Evolutionary conservation across 2,888 invertebrate species (phyloP).

Genomic region (Ormyrus nitidulus): DNA sequence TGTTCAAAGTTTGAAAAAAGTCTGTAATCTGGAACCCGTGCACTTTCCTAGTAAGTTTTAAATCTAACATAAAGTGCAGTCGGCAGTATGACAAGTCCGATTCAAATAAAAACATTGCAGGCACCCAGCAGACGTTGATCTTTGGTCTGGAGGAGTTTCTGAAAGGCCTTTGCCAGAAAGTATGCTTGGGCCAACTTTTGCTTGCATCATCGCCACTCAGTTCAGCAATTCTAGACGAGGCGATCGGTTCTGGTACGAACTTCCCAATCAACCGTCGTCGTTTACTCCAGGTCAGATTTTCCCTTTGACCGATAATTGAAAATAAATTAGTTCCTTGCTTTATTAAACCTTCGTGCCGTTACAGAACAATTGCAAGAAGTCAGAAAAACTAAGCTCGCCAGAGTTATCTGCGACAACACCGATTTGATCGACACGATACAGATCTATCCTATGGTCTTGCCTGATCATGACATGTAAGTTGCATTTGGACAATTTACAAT

Average conservation of each 20-base stretch:
- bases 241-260: conserved; percentile 96
- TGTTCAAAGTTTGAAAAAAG: no score
- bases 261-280: conserved; percentile 93
- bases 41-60: no score
- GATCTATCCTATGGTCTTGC: conserved; percentile 93
- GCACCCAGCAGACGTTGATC: conserved; percentile 93
- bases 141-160: conserved; percentile 96
- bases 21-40: no score
- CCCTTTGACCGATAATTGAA: no score
- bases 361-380: conserved; percentile 89
- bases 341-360: neutral
- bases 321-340: neutral
- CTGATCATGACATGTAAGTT: conserved; percentile 92
- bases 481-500: neutral
- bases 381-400: conserved; percentile 86
- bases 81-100: no score
- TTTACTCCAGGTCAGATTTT: conserved; percentile 81
- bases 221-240: conserved; percentile 92
- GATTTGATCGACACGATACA: conserved; percentile 94
- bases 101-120: conserved; percentile 72
- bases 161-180: conserved; percentile 93
- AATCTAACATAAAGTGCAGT: no score
- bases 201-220: conserved; percentile 94
- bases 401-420: conserved; percentile 93
- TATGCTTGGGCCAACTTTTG: conserved; percentile 95